phyloP scores from a whole-genome alignment of 2,888 invertebrate genomes.

The Calliphora vomitoria region DNA sequence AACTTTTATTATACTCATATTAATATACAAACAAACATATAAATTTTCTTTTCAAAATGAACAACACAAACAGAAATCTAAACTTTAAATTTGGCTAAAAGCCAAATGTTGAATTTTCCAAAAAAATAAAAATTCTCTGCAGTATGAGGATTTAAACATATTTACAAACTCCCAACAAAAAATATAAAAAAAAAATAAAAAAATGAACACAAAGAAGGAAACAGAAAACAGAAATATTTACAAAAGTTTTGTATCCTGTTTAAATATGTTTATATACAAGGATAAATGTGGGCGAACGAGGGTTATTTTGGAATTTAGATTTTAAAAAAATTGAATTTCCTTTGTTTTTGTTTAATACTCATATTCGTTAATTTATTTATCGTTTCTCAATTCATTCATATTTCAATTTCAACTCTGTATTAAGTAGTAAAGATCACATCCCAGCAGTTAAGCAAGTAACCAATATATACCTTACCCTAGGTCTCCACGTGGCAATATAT shows the following conservation, averaged over 20 bases:
- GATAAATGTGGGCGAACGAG: background rate
- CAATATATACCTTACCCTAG: too few species aligned
- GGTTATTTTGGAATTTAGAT: background rate
- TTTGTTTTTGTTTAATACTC: too few species aligned
- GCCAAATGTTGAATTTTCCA: slow-evolving; percentile 39
- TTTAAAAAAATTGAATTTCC: too few species aligned
- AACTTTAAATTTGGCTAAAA: slow-evolving; percentile 30
- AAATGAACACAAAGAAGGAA: slow-evolving; percentile 8
- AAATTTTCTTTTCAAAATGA: slow-evolving; percentile 1
- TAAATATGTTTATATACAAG: background rate
- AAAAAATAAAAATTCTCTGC: slow-evolving; percentile 22
- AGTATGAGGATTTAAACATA: slow-evolving; percentile 15
- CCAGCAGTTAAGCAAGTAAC: too few species aligned
- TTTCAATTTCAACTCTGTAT: too few species aligned
- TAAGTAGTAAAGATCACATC: too few species aligned
- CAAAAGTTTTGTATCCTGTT: slow-evolving; percentile 48
- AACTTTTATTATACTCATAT: slow-evolving; percentile 11
- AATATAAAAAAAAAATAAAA: too few species aligned
- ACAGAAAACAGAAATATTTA: slow-evolving; percentile 54
- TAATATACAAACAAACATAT: background rate
- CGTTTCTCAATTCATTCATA: too few species aligned
- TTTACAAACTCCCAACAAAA: background rate
- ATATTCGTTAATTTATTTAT: too few species aligned
- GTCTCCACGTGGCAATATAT: too few species aligned
- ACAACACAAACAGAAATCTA: background rate